Evolutionary conservation across 2,113 vertebrate genomes (phyloP).

Genomic region (Tragelaphus buxtoni): DNA sequence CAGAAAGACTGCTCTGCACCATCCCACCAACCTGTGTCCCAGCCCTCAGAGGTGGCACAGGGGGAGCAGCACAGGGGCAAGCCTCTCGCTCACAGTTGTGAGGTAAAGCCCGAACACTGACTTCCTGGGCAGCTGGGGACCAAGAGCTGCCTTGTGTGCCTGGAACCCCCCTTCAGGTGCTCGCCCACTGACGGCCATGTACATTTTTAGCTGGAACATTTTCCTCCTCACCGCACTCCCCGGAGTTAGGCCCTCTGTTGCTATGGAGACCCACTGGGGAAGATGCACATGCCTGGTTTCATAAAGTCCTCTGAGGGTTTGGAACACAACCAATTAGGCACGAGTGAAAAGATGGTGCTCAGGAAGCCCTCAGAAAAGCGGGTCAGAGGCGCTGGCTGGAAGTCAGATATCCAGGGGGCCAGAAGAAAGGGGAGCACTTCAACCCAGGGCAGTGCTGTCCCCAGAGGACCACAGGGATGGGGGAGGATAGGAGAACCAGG

Average conservation of each 20-base stretch:
- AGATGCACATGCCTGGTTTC: constrained; percentile 78
- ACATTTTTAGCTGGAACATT: constrained; percentile 83
- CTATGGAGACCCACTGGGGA: constrained; percentile 82
- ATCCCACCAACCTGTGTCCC: background rate
- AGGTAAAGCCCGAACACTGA: background rate
- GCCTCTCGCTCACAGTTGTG: background rate
- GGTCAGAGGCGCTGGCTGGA: background rate
- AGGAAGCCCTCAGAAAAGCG: background rate
- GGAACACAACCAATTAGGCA: constrained; percentile 77
- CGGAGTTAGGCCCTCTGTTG: constrained; percentile 81
- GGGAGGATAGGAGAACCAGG: background rate
- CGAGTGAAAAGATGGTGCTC: constrained; percentile 55
- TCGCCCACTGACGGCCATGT: constrained; percentile 79
- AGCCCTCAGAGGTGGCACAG: background rate
- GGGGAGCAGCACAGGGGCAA: no score
- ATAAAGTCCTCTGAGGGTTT: constrained; percentile 72
- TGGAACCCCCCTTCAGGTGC: constrained; percentile 71
- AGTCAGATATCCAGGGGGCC: background rate
- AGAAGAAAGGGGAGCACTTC: background rate
- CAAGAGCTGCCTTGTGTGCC: constrained; percentile 66
- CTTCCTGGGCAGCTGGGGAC: background rate
- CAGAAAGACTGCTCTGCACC: background rate
- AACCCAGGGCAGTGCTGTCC: background rate
- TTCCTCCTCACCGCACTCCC: constrained; percentile 71
- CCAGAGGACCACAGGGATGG: background rate